These are phyloP conservation scores for Danio kyathit DNA, from an alignment of 2,797 vertebrate species.

Conservation along the genomic window DNA sequence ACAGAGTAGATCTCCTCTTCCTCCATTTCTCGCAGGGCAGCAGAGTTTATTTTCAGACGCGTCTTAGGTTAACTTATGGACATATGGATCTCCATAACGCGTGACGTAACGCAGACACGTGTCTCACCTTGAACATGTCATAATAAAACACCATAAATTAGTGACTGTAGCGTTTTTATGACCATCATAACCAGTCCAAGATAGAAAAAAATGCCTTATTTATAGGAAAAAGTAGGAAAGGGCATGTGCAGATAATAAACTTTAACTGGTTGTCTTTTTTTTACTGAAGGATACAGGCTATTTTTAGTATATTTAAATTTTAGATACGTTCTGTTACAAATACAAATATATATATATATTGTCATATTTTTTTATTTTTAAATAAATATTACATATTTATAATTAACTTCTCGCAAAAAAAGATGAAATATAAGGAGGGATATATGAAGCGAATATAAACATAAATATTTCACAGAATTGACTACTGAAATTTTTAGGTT, in stretches of 20 bases:
- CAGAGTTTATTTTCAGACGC: not conserved
- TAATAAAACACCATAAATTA: conserved; percentile 15
- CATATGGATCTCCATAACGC: not conserved
- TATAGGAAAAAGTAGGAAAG: not conserved
- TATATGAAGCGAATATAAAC: no score
- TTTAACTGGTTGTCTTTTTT: no score
- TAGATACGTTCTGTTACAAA: no score
- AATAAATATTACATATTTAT: no score
- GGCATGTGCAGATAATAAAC: not conserved
- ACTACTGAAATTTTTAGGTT: no score
- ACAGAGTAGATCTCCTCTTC: not conserved
- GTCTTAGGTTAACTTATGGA: not conserved
- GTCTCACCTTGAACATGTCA: conserved; percentile 29
- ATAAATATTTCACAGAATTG: no score
- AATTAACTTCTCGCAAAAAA: no score
- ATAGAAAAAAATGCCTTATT: not conserved
- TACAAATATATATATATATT: no score
- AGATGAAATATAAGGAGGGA: no score
- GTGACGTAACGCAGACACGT: not conserved
- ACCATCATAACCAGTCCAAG: not conserved
- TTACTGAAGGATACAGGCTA: no score
- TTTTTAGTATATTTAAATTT: no score
- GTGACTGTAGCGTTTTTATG: conserved; percentile 21
- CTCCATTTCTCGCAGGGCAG: not conserved
- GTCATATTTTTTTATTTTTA: no score